Evolutionary conservation across 2,797 vertebrate genomes (phyloP).

Genomic region (Syngnathus acus): DNA sequence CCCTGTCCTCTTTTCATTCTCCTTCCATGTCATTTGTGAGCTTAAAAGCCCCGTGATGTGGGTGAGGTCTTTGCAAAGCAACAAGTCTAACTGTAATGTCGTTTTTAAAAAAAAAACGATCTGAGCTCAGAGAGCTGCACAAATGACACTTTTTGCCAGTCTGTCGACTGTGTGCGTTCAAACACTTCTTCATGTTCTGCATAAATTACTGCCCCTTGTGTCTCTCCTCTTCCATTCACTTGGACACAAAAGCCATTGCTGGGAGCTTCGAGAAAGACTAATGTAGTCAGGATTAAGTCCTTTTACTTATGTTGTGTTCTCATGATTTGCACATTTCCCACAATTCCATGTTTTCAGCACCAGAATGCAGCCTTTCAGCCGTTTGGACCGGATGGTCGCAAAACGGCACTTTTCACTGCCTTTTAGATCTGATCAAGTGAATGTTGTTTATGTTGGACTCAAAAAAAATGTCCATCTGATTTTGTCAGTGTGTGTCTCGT

Average conservation of each 20-base stretch:
- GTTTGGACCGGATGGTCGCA: not conserved
- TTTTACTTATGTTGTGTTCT: slow-evolving; percentile 40
- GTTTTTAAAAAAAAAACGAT: slow-evolving; percentile 7
- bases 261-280: slow-evolving; percentile 43
- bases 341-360: slow-evolving; percentile 20
- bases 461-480: not conserved
- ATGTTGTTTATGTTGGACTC: not conserved
- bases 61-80: not conserved
- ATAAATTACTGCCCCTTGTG: slow-evolving; percentile 47
- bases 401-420: not conserved
- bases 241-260: slow-evolving; percentile 42
- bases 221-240: slow-evolving; percentile 46
- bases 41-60: not conserved
- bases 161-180: slow-evolving; percentile 16
- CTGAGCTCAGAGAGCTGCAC: slow-evolving; percentile 40
- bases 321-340: slow-evolving; percentile 37
- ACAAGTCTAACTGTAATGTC: not conserved
- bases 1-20: not conserved
- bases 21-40: not conserved
- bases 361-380: not conserved
- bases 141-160: slow-evolving; percentile 47
- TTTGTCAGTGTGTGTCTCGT: not conserved
- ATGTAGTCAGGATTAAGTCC: slow-evolving; percentile 56
- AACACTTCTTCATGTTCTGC: slow-evolving; percentile 51
- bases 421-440: not conserved